phyloP scores from a whole-genome alignment of 2,797 vertebrate genomes.

The Morelia viridis region DNA sequence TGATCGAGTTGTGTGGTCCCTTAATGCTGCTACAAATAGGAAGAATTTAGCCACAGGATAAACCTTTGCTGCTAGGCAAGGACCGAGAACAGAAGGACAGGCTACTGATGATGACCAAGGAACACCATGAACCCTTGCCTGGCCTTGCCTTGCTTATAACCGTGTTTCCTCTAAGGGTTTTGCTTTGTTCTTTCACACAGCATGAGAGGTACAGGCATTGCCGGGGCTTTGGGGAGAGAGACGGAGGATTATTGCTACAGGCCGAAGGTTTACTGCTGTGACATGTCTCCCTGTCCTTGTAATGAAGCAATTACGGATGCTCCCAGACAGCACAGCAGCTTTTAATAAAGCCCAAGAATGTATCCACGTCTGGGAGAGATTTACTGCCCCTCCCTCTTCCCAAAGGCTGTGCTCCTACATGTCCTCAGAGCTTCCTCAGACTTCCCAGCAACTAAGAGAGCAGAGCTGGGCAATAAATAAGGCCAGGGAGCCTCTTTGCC shows the following conservation, averaged over 20 bases:
- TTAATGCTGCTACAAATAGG: background rate
- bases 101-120: background rate
- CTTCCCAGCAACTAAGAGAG: constrained; percentile 23
- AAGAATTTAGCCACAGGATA: background rate
- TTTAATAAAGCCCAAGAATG: constrained; percentile 73
- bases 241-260: constrained; percentile 43
- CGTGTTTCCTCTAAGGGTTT: background rate
- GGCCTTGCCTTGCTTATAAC: background rate
- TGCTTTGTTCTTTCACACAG: background rate
- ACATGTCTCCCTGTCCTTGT: constrained; percentile 73
- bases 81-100: background rate
- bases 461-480: constrained; percentile 24
- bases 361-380: constrained; percentile 69
- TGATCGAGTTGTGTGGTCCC: background rate
- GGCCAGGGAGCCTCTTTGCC: background rate
- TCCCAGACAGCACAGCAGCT: constrained; percentile 66
- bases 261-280: constrained; percentile 67
- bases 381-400: constrained; percentile 52
- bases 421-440: constrained; percentile 24
- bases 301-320: constrained; percentile 76
- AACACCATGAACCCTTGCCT: background rate
- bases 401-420: constrained; percentile 29
- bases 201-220: background rate
- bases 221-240: constrained; percentile 16
- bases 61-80: background rate